Evolutionary conservation across 2,113 vertebrate genomes (phyloP).

Genomic region (Sphyrna mokarran): DNA sequence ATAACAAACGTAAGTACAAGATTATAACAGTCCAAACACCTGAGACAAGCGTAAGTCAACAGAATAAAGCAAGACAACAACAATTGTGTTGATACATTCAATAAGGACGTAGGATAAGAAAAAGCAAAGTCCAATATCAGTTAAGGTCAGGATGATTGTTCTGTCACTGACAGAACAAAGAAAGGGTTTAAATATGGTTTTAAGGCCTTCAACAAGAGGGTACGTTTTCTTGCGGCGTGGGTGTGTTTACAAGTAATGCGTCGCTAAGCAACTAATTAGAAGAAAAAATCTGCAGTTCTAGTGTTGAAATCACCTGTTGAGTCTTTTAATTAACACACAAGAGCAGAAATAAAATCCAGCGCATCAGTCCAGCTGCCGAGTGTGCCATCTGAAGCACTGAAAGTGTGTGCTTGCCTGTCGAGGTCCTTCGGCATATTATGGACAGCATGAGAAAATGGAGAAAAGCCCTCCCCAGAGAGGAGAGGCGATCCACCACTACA

Average conservation of each 20-base stretch:
- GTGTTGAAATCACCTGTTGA: background rate
- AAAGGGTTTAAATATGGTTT: background rate
- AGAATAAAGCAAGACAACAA: background rate
- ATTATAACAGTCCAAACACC: slow-evolving; percentile 4
- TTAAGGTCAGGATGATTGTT: background rate
- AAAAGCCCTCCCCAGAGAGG: background rate
- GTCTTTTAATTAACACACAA: background rate
- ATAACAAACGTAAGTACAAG: slow-evolving; percentile 6
- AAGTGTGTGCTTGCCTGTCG: background rate
- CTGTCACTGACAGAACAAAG: background rate
- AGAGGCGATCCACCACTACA: background rate
- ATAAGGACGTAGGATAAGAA: background rate
- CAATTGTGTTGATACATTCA: background rate
- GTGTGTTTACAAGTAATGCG: background rate
- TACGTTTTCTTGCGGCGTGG: background rate
- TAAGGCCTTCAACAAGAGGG: background rate
- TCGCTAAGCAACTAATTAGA: slow-evolving; percentile 4
- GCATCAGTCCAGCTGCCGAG: background rate
- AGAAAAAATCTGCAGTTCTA: background rate
- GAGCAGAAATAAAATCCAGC: background rate
- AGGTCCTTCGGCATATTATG: background rate
- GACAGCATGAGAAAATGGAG: background rate
- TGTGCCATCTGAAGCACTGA: background rate
- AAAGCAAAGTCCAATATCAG: background rate
- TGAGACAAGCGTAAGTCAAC: background rate